These are phyloP conservation scores for Drosophila greeni DNA, from an alignment of 2,888 invertebrate species.

Conservation along the genomic window DNA sequence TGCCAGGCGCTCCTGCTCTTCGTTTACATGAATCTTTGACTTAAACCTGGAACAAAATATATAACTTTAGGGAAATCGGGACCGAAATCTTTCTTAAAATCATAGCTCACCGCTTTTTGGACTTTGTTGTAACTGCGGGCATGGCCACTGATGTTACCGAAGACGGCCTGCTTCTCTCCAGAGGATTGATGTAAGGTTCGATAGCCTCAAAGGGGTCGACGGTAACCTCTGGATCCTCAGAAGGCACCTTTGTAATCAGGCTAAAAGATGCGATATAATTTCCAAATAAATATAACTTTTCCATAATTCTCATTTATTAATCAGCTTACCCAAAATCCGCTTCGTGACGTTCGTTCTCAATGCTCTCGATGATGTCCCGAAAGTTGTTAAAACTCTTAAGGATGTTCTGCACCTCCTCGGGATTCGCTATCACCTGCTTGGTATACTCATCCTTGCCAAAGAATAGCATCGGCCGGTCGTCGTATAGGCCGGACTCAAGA, in stretches of 20 bases:
- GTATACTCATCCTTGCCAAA: conserved; percentile 72
- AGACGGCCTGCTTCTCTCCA: conserved; percentile 32
- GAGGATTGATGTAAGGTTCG: conserved; percentile 66
- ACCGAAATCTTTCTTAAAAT: not conserved
- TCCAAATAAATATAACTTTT: not conserved
- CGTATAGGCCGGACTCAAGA: conserved; percentile 70
- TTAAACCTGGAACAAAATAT: conserved; percentile 59
- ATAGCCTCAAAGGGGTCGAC: conserved; percentile 67
- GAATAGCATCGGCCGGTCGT: conserved; percentile 77
- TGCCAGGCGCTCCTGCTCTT: conserved; percentile 74
- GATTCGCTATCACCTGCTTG: conserved; percentile 59
- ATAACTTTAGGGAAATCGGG: not conserved
- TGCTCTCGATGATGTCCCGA: conserved; percentile 74
- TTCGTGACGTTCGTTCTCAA: conserved; percentile 69
- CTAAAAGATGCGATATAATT: conserved; percentile 33
- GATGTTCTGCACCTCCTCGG: conserved; percentile 71
- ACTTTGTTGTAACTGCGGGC: conserved; percentile 48
- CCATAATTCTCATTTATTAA: not conserved
- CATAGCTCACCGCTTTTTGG: conserved; percentile 55
- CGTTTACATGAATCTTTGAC: conserved; percentile 71
- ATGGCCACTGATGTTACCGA: conserved; percentile 1
- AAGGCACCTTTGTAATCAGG: conserved; percentile 37
- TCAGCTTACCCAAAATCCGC: conserved; percentile 46
- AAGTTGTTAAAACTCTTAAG: conserved; percentile 77
- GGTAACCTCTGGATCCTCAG: conserved; percentile 39